Base-by-base conservation (phyloP, 2,797 vertebrate genomes). In the Fistularia tabacaria region DNA sequence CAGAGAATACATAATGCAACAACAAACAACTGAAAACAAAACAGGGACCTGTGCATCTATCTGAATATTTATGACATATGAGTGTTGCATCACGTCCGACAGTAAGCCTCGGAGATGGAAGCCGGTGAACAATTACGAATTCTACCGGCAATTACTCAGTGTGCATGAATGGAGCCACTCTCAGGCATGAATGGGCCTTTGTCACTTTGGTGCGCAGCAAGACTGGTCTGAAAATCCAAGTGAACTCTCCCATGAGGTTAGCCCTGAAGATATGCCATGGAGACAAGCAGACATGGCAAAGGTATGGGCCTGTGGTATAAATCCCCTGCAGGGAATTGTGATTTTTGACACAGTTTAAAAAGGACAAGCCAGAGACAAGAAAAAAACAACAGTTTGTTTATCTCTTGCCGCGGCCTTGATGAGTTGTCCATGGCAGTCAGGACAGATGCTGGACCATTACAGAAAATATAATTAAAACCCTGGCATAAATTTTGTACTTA, bases 171-270 rank as follows among this genome's bases (percentile, higher is more conserved):
- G 85, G 81, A 76, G 72, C 79, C 83, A 85, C 83, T 88, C 86
- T 88, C 55, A 38, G 74, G 56, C 79, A 79, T 89, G 86, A 91
- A 91, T 85, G 81, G 82, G 73, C 73, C 89, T 90, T 90, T 92
- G 77, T 53, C 68, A 67, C 62, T 81, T 76, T 70, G 75, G 69
- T 82, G 76, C 62, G 55, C 72, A 73, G 73, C 9, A 51, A 77
- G 69, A 68, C 76, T 66, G 78, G 84, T 76, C 75, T 84, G 83
- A 82, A 81, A 86, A 86, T 78, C 79, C 81, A 78, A 83, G 78
- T 68, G 72, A 81, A 87, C 87, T 90, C 87, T 89, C 86, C 85
- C 86, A 85, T 86, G 88, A 90, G 85, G 87, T 90, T 85, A 82
- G 82, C 71, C 69, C 81, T 63, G 73, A 77, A 77, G 73, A 83